These are phyloP conservation scores for Sitta europaea DNA, from an alignment of 2,113 vertebrate genomes.

Conservation along the genomic window DNA sequence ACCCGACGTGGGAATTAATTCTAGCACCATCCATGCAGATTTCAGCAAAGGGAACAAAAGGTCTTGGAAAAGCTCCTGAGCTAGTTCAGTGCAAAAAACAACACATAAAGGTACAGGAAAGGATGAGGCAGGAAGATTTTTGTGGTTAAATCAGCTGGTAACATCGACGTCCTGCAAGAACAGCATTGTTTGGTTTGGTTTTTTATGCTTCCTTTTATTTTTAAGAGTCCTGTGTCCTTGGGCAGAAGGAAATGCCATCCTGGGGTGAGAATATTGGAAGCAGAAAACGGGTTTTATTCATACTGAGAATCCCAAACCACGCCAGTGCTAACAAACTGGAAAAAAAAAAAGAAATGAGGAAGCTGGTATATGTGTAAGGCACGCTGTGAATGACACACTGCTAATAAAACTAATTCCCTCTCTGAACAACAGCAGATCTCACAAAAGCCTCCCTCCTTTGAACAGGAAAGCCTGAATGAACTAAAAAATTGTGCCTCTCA, in stretches of 20 bases:
- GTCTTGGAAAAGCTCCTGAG: background rate
- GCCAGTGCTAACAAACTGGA: background rate
- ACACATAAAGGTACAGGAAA: background rate
- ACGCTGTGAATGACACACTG: background rate
- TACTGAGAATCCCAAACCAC: background rate
- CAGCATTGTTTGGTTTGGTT: background rate
- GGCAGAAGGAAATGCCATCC: conserved; percentile 1
- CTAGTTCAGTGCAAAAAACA: background rate
- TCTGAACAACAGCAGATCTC: background rate
- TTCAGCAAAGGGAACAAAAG: background rate
- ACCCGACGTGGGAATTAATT: background rate
- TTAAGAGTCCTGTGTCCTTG: background rate
- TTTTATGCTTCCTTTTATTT: background rate
- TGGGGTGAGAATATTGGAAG: background rate
- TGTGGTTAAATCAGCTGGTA: background rate
- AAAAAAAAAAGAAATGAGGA: background rate
- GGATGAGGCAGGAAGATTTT: background rate
- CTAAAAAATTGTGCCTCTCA: background rate
- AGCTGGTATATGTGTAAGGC: background rate
- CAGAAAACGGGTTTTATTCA: background rate
- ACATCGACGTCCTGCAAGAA: background rate
- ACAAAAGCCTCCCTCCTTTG: conserved; percentile 9
- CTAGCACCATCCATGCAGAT: fast-evolving
- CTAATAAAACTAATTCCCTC: conserved; percentile 44
- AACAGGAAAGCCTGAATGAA: conserved; percentile 39